A percentile compares a stretch with the other conserved stretches of the same genome.
Conservation (phyloP, 2,113 vertebrate genomes). For the Bufo bufo region DNA sequence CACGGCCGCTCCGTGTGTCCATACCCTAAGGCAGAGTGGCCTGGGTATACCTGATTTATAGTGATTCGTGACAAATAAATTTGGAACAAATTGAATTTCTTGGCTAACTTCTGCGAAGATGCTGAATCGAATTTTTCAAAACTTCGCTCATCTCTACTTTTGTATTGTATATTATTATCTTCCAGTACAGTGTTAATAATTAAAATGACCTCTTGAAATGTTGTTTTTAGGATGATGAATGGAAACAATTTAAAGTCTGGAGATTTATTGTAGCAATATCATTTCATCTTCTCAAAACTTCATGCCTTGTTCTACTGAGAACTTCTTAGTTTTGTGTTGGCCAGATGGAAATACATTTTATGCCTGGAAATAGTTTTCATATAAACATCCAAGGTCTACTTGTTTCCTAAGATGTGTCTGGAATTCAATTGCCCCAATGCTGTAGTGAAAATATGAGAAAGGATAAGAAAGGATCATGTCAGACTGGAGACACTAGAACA, state of each 20-base stretch:
- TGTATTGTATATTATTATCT: background rate
- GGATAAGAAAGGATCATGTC: slow-evolving; percentile 32
- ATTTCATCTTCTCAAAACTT: slow-evolving; percentile 50
- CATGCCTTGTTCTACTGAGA: slow-evolving; percentile 30
- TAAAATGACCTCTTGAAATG: slow-evolving; percentile 40
- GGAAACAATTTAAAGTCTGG: slow-evolving; percentile 47
- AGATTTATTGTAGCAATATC: slow-evolving; percentile 47
- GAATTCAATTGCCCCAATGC: slow-evolving; percentile 45
- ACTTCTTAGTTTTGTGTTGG: slow-evolving; percentile 38
- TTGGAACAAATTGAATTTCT: too few species aligned
- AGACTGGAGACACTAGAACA: background rate
- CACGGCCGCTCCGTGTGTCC: too few species aligned
- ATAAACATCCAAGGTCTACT: slow-evolving; percentile 54
- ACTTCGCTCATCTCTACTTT: too few species aligned
- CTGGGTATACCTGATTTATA: too few species aligned
- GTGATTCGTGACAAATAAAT: too few species aligned
- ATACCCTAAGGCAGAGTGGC: too few species aligned
- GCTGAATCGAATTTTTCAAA: too few species aligned
- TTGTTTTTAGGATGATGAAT: slow-evolving; percentile 38
- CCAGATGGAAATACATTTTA: slow-evolving; percentile 53
- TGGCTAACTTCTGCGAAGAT: too few species aligned
- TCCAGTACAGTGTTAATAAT: slow-evolving; percentile 16
- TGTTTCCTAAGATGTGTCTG: slow-evolving; percentile 55
- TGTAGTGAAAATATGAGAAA: slow-evolving; percentile 47
- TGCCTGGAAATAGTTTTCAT: slow-evolving; percentile 52